These are phyloP conservation scores for Matsumyia berberina DNA, from an alignment of 2,888 invertebrate genomes.

Conservation along the genomic window DNA sequence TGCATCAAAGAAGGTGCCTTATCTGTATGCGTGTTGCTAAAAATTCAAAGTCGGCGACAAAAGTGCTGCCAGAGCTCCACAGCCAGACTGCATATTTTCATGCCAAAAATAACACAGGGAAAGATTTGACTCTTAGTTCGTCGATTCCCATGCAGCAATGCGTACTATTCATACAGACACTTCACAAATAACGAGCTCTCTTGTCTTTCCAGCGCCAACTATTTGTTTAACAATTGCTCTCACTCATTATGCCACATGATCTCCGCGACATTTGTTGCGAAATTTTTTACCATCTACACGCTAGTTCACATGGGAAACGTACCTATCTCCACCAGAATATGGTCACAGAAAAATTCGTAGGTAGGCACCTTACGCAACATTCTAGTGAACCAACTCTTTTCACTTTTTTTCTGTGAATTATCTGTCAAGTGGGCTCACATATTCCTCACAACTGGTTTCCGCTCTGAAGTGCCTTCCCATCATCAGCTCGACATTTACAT, in stretches of 20 bases:
- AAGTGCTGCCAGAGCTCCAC: too few species aligned
- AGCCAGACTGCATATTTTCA: too few species aligned
- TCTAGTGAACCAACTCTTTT: slow-evolving; percentile 73
- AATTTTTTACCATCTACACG: slow-evolving; percentile 3
- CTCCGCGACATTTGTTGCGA: slow-evolving; percentile 31
- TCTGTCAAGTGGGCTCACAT: slow-evolving; percentile 57
- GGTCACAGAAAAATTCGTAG: slow-evolving; percentile 27
- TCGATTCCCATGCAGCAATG: too few species aligned
- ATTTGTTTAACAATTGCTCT: slow-evolving; percentile 22
- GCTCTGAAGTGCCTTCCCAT: slow-evolving; percentile 37
- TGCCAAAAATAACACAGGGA: too few species aligned
- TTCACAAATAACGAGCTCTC: slow-evolving; percentile 2
- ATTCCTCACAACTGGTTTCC: slow-evolving; percentile 48
- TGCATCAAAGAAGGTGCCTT: too few species aligned
- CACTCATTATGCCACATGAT: slow-evolving; percentile 40
- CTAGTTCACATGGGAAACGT: slow-evolving; percentile 61
- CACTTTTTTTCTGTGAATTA: slow-evolving; percentile 47
- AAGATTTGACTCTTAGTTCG: too few species aligned
- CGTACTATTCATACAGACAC: background rate
- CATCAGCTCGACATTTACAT: slow-evolving; percentile 56
- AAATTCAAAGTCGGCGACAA: too few species aligned
- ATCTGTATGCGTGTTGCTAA: too few species aligned
- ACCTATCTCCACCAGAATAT: slow-evolving; percentile 43
- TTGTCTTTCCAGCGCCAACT: background rate
- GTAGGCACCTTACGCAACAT: slow-evolving; percentile 65